Evolutionary conservation across 2,888 invertebrate species (phyloP).

Genomic region (Rotaria socialis): DNA sequence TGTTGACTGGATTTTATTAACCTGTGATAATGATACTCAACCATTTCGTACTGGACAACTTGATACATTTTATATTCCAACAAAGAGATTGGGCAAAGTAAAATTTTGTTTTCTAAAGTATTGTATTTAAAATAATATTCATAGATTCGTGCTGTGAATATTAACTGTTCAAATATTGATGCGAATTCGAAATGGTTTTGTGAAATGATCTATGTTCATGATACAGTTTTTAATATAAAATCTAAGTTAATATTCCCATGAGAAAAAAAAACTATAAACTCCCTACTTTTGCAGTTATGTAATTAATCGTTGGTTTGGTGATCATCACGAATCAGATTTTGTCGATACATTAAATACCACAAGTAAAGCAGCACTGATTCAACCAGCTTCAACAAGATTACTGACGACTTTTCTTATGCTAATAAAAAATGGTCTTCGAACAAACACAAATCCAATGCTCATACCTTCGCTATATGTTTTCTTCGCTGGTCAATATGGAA

Average conservation of each 20-base stretch:
- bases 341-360: neutral
- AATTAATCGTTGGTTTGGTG: constrained; percentile 28
- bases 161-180: neutral
- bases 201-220: constrained; percentile 7
- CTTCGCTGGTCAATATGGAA: constrained; percentile 24
- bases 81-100: constrained; percentile 17
- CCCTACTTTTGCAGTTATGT: neutral
- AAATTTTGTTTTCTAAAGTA: no score
- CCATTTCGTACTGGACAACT: neutral
- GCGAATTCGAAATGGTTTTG: constrained; percentile 9
- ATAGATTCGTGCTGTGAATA: constrained; percentile 33
- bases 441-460: neutral
- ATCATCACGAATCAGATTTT: neutral
- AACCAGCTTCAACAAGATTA: neutral
- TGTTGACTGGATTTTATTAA: neutral
- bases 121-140: neutral
- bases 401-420: neutral
- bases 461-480: neutral
- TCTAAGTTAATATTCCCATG: neutral
- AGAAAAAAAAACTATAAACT: no score
- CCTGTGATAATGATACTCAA: neutral
- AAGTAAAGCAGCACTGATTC: neutral
- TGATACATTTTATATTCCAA: constrained; percentile 25
- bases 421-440: neutral
- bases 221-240: neutral